Base-by-base conservation (phyloP, 2,797 vertebrate genomes). In the Tenualosa thibaudeaui region DNA sequence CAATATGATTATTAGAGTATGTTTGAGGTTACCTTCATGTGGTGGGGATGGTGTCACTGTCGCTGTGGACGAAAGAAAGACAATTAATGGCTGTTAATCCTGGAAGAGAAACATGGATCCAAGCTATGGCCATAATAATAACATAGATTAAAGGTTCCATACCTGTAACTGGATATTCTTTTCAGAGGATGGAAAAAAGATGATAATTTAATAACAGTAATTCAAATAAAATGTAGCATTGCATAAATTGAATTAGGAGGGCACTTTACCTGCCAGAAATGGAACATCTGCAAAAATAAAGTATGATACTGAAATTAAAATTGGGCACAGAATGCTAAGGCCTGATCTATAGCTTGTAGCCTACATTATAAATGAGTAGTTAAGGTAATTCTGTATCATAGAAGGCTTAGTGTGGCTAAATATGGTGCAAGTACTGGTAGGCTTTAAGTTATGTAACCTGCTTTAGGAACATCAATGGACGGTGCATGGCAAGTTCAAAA, bases 221-320 rank as follows among this genome's bases (percentile, higher is more conserved):
- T 19, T 19, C 17, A 22, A 43, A 46, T 78, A 22, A 9, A 2
- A 3, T 46, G 40, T 46, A 56, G 17, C 7, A 1, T 78, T 17
- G 71, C 17, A 46, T 78, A 68, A 3, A 31, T 31, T 22, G 43
- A 46, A 10, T 22, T 37, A 19, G 19, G 31, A 15, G 46, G 19
- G 2, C 5, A 78, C 40, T 78, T 75, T 78, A 78, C 71, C 71
- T 78, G 71, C 17, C 37, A 78, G 40, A 46, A 19, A 43, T 46
- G 71, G 71, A 78, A 78, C 71, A 78, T 78, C 71, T 78, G 71
- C 40, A 78, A 43, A 19, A 78, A 13, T 19, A 78, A 43, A 75
- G 2, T 0, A 46, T 5, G 15, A 71, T 5, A 43, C 5, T 17
- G 12, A 40, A 17, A 43, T 46, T 15, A 8, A 75, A 9, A 43